Conservation (phyloP, 2,888 invertebrate genomes). For the Thereva unica region DNA sequence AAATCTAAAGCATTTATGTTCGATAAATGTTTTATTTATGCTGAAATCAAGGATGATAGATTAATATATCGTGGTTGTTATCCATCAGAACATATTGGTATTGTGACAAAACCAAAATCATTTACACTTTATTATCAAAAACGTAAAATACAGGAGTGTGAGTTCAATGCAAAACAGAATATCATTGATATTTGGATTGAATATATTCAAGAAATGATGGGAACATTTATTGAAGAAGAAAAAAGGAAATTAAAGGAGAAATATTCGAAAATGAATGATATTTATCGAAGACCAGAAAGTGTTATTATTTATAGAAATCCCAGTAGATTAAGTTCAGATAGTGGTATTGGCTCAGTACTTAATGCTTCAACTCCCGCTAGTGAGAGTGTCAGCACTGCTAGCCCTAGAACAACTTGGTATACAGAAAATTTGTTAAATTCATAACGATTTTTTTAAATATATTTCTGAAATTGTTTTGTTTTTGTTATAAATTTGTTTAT, state of each 20-base stretch:
- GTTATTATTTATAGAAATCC: slow-evolving; percentile 54
- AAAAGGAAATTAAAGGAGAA: slow-evolving; percentile 52
- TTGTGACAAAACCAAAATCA: slow-evolving; percentile 48
- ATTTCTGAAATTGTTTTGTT: neutral
- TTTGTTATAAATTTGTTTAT: too few relatives aligned
- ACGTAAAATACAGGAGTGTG: slow-evolving; percentile 56
- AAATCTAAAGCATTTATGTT: slow-evolving; percentile 56
- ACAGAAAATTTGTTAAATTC: slow-evolving; percentile 37
- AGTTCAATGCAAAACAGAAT: slow-evolving; percentile 51
- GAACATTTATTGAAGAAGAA: slow-evolving; percentile 52
- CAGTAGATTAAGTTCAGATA: slow-evolving; percentile 56
- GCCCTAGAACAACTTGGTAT: slow-evolving; percentile 56
- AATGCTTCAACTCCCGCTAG: slow-evolving; percentile 52
- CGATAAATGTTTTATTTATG: slow-evolving; percentile 56
- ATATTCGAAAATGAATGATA: slow-evolving; percentile 48
- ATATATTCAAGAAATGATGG: slow-evolving; percentile 54
- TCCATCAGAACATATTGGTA: slow-evolving; percentile 55
- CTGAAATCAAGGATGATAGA: slow-evolving; percentile 54
- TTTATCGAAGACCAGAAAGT: slow-evolving; percentile 51
- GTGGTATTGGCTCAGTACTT: slow-evolving; percentile 51
- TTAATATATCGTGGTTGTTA: slow-evolving; percentile 56
- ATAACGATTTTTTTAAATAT: neutral
- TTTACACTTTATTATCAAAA: slow-evolving; percentile 55
- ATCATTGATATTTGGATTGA: slow-evolving; percentile 53
- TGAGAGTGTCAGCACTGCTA: slow-evolving; percentile 2